A percentile compares a stretch with the other conserved stretches of the same genome.
Conservation (phyloP, 1,140 invertebrate species). For the Samia ricini region DNA sequence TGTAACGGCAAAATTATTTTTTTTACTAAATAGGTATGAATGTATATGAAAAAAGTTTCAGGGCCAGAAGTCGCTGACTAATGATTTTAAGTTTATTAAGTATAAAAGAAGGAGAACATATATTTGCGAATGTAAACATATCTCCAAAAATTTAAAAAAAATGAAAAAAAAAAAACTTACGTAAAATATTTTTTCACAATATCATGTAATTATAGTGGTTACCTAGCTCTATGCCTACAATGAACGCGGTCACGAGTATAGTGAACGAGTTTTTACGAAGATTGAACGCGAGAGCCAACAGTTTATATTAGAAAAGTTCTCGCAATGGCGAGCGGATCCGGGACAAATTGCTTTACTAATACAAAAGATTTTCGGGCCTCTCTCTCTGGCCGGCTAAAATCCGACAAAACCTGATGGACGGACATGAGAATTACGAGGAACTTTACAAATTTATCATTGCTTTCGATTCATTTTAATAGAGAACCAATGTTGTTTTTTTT, state of each 20-base stretch:
- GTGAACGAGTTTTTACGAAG: conserved; percentile 50
- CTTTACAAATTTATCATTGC: neutral
- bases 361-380: conserved; percentile 65
- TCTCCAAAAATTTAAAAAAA: too few relatives aligned
- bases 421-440: neutral
- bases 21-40: too few relatives aligned
- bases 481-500: neutral
- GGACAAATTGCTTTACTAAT: conserved; percentile 72
- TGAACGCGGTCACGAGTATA: neutral
- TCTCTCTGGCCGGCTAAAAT: conserved; percentile 40
- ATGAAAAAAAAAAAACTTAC: too few relatives aligned
- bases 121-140: too few relatives aligned
- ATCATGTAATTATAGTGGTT: neutral
- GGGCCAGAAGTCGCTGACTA: too few relatives aligned
- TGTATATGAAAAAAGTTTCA: too few relatives aligned
- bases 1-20: too few relatives aligned
- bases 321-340: conserved; percentile 27
- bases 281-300: conserved; percentile 57
- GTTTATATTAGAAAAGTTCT: conserved; percentile 75
- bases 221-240: neutral
- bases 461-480: neutral
- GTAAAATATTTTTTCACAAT: neutral
- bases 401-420: conserved; percentile 47
- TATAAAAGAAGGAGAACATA: too few relatives aligned
- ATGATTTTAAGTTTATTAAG: too few relatives aligned